Evolutionary conservation across 1,140 invertebrate genomes (phyloP).

Genomic region (Cydia amplana): DNA sequence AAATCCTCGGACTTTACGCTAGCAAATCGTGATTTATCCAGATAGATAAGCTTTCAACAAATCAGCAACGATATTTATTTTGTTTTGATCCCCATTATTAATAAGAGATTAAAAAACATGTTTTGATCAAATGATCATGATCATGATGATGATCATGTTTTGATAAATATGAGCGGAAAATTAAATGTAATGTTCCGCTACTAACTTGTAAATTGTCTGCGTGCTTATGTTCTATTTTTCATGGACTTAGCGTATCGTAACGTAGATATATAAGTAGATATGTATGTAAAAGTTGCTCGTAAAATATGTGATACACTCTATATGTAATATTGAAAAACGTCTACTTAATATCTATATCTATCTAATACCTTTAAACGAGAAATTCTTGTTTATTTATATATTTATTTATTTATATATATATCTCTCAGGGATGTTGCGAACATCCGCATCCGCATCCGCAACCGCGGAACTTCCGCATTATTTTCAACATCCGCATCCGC

Average conservation of each 20-base stretch:
- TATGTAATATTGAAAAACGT: no score
- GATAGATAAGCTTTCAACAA: neutral
- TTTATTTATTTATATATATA: no score
- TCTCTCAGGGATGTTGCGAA: no score
- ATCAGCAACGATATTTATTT: constrained; percentile 3
- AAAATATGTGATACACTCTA: no score
- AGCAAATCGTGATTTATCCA: neutral
- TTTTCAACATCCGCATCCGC: no score
- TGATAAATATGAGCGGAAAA: neutral
- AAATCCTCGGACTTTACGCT: constrained; percentile 1
- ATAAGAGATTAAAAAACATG: neutral
- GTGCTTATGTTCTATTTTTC: neutral
- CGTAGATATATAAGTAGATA: neutral
- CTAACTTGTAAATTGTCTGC: neutral
- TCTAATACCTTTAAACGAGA: no score
- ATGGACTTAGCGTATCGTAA: neutral
- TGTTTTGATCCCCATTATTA: neutral
- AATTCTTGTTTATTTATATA: no score
- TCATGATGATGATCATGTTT: no score
- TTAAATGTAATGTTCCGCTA: constrained; percentile 6
- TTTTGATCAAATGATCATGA: constrained; percentile 12
- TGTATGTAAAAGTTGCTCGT: no score
- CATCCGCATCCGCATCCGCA: no score
- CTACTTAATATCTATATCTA: no score
- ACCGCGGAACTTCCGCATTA: no score